phyloP scores from a whole-genome alignment of 2,888 invertebrate genomes.

The Tachina lurida region DNA sequence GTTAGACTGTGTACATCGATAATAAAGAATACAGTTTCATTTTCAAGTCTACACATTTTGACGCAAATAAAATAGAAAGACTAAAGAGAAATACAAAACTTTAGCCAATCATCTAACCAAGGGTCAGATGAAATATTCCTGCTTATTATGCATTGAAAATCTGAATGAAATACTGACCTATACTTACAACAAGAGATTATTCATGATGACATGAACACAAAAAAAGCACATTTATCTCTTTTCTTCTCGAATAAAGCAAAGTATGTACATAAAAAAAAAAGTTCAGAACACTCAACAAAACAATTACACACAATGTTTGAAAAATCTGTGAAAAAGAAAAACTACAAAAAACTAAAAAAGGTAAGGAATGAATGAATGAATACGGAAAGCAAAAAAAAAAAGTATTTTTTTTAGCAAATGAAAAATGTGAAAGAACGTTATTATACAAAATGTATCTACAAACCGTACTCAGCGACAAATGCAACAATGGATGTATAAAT shows the following conservation, averaged over 20 bases:
- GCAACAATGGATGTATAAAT: constrained; percentile 33
- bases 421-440: constrained; percentile 48
- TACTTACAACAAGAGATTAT: constrained; percentile 54
- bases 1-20: not conserved
- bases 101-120: constrained; percentile 41
- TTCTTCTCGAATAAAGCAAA: constrained; percentile 38
- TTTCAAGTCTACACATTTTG: constrained; percentile 44
- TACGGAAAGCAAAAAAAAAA: constrained; percentile 15
- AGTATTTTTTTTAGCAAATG: constrained; percentile 33
- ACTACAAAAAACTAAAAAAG: not conserved
- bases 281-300: constrained; percentile 47
- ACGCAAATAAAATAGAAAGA: constrained; percentile 56
- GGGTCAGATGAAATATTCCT: constrained; percentile 59
- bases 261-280: constrained; percentile 49
- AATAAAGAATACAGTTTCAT: constrained; percentile 23
- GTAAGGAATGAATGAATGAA: constrained; percentile 7
- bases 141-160: constrained; percentile 48
- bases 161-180: constrained; percentile 65
- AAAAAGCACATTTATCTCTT: constrained; percentile 20
- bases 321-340: constrained; percentile 39
- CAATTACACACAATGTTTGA: constrained; percentile 54
- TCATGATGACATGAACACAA: constrained; percentile 54
- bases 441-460: constrained; percentile 29
- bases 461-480: constrained; percentile 52
- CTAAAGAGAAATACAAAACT: constrained; percentile 1